Evolutionary conservation across 2,888 invertebrate species (phyloP).

Genomic region (Teinopalpus imperialis): DNA sequence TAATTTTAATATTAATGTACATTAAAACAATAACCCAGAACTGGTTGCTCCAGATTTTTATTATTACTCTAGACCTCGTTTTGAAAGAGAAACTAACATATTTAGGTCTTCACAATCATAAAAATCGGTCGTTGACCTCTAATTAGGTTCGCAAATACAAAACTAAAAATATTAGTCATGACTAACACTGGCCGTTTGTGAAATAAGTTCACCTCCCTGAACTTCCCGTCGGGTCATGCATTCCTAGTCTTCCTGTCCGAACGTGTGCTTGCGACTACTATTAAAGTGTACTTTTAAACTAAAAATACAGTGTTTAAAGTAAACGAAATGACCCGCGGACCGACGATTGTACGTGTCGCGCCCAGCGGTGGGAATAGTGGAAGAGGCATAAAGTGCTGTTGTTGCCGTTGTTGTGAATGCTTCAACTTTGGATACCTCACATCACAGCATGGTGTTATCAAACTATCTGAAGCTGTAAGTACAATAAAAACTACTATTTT

Average conservation of each 20-base stretch:
- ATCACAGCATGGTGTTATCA: conserved; percentile 87
- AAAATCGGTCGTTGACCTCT: conserved; percentile 35
- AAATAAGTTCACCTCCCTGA: conserved; percentile 56
- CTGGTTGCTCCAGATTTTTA: no score
- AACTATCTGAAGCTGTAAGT: conserved; percentile 89
- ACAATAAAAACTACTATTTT: conserved; percentile 8
- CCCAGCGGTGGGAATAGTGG: conserved; percentile 54
- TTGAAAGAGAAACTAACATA: neutral
- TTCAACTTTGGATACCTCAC: conserved; percentile 89
- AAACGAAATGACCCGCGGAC: conserved; percentile 63
- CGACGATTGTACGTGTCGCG: conserved; percentile 71
- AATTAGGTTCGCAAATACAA: conserved; percentile 42
- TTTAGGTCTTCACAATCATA: conserved; percentile 27
- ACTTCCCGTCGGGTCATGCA: conserved; percentile 56
- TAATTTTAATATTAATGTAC: conserved; percentile 4
- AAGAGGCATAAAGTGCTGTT: conserved; percentile 86
- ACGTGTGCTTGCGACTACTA: neutral
- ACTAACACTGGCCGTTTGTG: conserved; percentile 64
- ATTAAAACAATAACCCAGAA: neutral
- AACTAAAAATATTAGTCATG: conserved; percentile 73
- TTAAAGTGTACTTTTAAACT: no score
- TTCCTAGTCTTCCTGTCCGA: conserved; percentile 9
- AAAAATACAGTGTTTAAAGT: neutral
- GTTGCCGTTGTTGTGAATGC: conserved; percentile 90
- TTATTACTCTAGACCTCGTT: no score